A percentile compares a stretch with the other conserved stretches of the same genome.
Conservation (phyloP, 2,113 vertebrate species). For the Crypturellus undulatus region DNA sequence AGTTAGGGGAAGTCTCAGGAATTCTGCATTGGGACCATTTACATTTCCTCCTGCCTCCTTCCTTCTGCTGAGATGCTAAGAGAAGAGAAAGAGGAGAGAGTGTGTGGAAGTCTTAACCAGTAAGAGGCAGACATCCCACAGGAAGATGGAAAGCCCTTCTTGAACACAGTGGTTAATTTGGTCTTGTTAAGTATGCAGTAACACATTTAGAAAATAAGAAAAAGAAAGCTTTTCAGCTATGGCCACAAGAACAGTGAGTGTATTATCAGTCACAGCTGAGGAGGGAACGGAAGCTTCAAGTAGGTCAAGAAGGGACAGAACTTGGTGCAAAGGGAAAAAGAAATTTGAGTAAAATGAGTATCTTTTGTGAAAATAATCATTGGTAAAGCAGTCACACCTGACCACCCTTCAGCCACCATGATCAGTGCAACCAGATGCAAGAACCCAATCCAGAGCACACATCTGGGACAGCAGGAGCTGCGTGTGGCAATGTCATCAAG, state of each 20-base stretch:
- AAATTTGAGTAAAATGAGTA: not conserved
- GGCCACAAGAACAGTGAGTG: not conserved
- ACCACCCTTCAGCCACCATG: not conserved
- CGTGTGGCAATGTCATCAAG: not conserved
- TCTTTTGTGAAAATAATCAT: not conserved
- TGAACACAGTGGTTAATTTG: not conserved
- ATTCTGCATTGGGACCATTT: not conserved
- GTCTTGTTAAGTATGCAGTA: not conserved
- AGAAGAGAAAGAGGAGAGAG: not conserved
- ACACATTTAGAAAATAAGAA: not conserved
- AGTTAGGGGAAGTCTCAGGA: not conserved
- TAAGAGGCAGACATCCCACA: not conserved
- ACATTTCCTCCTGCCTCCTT: not conserved
- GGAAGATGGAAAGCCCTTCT: not conserved
- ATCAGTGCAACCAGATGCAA: not conserved
- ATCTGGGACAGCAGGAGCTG: not conserved
- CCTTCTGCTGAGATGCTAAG: not conserved
- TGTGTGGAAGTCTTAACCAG: not conserved
- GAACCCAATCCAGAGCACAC: not conserved
- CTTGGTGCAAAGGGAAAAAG: not conserved
- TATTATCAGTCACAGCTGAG: not conserved
- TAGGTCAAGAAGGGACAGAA: not conserved
- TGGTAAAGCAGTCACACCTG: not conserved
- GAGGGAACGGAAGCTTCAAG: not conserved
- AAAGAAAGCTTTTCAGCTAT: not conserved